These are phyloP conservation scores for Heliangelus exortis DNA, from an alignment of 2,797 vertebrate genomes.

Conservation along the genomic window DNA sequence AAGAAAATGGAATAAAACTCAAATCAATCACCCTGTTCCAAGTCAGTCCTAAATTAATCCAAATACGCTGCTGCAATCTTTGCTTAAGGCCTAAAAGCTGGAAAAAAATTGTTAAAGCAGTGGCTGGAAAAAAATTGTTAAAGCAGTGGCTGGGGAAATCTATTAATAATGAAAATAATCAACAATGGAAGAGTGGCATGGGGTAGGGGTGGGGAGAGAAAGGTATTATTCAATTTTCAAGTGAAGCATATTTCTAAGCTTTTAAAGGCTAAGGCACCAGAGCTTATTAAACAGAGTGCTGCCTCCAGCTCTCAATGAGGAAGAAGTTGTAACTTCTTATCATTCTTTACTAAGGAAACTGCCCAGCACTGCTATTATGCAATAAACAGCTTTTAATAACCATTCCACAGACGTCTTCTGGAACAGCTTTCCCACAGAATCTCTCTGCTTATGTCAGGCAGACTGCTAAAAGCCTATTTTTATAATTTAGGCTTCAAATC, in stretches of 20 bases:
- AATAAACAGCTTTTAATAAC: conserved; percentile 61
- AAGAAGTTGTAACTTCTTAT: conserved; percentile 3
- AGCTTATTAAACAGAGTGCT: not conserved
- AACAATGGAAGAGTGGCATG: not conserved
- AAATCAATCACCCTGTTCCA: conserved; percentile 57
- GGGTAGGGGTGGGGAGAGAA: not conserved
- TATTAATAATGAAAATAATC: conserved; percentile 29
- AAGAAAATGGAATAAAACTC: conserved; percentile 44
- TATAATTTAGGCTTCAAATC: conserved; percentile 54
- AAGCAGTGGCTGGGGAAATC: conserved; percentile 33
- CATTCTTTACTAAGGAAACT: conserved; percentile 43
- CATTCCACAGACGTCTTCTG: conserved; percentile 36
- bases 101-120: conserved; percentile 34
- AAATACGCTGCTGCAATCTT: conserved; percentile 43
- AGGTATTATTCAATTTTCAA: conserved; percentile 38
- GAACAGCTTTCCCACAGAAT: conserved; percentile 63
- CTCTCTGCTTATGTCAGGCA: conserved; percentile 59
- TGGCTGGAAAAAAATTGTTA: conserved; percentile 24
- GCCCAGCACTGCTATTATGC: conserved; percentile 46
- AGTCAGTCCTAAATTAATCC: conserved; percentile 49
- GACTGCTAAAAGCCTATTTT: conserved; percentile 64
- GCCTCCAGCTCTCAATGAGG: conserved; percentile 25
- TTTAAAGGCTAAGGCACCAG: conserved; percentile 23
- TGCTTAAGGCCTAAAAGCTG: conserved; percentile 48
- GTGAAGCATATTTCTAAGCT: conserved; percentile 7